Evolutionary conservation across 2,888 invertebrate species (phyloP).

Genomic region (Seladonia tumulorum): DNA sequence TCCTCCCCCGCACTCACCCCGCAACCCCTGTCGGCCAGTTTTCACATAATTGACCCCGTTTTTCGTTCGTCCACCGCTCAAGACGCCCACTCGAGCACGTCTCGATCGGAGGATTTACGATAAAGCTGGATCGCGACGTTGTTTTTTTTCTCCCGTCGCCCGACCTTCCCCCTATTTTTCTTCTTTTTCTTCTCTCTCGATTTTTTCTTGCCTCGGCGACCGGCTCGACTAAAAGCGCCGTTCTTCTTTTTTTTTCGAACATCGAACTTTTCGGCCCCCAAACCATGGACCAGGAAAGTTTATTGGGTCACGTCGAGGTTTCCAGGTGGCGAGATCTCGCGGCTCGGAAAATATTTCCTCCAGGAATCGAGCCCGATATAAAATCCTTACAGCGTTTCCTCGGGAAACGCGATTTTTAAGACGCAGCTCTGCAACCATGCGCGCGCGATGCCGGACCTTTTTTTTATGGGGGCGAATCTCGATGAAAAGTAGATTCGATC

Average conservation of each 20-base stretch:
- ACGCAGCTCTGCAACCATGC: background rate
- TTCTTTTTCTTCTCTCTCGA: background rate
- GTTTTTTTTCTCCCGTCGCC: constrained; percentile 2
- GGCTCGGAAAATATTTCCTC: background rate
- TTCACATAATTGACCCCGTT: constrained; percentile 74
- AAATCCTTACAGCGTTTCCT: background rate
- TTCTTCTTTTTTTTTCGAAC: constrained; percentile 18
- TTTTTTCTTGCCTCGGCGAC: background rate
- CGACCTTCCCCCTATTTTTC: background rate
- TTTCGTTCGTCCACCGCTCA: constrained; percentile 38
- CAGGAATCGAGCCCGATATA: background rate
- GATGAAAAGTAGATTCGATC: background rate
- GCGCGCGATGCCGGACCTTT: background rate
- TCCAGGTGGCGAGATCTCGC: constrained; percentile 1
- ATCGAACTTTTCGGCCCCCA: constrained; percentile 11
- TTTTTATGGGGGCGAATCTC: background rate
- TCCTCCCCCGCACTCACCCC: background rate
- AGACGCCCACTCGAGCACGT: constrained; percentile 72
- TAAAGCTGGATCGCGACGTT: constrained; percentile 59
- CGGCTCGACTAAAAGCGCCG: constrained; percentile 4
- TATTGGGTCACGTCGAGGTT: constrained; percentile 47
- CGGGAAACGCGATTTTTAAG: constrained; percentile 1
- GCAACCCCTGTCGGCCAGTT: constrained; percentile 45
- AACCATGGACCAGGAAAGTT: constrained; percentile 36
- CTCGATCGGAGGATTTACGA: constrained; percentile 70